phyloP scores from a whole-genome alignment of 1,140 invertebrate species.

The Streblospio benedicti region DNA sequence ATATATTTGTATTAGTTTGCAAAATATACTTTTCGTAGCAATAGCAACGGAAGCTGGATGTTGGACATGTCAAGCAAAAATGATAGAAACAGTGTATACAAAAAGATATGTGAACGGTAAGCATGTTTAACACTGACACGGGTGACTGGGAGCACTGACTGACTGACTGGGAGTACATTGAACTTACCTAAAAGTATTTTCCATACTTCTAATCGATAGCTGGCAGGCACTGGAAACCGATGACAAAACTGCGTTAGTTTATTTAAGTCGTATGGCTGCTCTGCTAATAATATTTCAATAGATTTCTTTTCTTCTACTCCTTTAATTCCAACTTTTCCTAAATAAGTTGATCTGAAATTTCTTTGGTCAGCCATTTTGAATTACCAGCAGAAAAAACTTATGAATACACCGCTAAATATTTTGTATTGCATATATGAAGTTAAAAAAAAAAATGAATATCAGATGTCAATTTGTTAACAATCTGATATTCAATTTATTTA shows the following conservation, averaged over 20 bases:
- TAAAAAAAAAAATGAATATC: no score
- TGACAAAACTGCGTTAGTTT: conserved; percentile 78
- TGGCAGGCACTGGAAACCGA: conserved; percentile 68
- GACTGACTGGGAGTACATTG: conserved; percentile 2
- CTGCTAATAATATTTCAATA: conserved; percentile 80
- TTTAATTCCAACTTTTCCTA: conserved; percentile 79
- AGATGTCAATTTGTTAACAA: no score
- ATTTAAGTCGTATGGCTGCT: conserved; percentile 68
- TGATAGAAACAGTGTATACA: neutral
- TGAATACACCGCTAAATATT: neutral
- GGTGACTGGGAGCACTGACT: neutral
- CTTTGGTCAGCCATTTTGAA: conserved; percentile 44
- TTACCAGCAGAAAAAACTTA: neutral
- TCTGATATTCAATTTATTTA: no score
- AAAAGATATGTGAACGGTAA: neutral
- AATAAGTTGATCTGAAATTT: conserved; percentile 84
- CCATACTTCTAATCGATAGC: conserved; percentile 75
- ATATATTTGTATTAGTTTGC: neutral
- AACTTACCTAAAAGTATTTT: conserved; percentile 66
- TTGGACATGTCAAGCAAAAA: neutral
- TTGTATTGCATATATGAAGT: no score
- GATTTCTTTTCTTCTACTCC: conserved; percentile 87
- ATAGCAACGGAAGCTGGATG: neutral
- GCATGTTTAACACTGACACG: no score
- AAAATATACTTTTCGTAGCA: neutral